Base-by-base conservation (phyloP, 2,797 vertebrate genomes). In the Chaunax sp. region DNA sequence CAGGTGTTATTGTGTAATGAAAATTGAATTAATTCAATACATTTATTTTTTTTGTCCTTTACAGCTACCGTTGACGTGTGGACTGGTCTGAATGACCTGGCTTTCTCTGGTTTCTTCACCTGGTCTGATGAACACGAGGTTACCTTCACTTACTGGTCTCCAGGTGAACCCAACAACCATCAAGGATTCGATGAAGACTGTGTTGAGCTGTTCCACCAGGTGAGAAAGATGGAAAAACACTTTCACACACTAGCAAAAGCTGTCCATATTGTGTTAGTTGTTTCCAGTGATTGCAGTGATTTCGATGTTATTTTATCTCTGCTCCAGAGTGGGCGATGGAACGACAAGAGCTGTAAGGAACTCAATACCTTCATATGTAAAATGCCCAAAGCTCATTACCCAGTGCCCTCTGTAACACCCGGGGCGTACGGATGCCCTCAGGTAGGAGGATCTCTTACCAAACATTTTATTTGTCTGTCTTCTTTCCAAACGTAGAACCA, bases 291-390 rank as follows among this genome's bases (percentile, higher is more conserved):
- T 5, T 33, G 0, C 44, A 15, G 6, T 41, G 0, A 23, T 61
- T 68, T 35, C 55, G 16, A 33, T 26, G 15, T 30, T 18, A 22
- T 61, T 4, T 66, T 2, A 3, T 72, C 13, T 75, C 41, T 55
- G 19, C 47, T 78, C 1, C 56, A 95, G 94, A 90, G 77, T 5
- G 94, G 94, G 10, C 80, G 93, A 52, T 95, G 94, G 94, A 93
- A 94, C 3, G 94, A 95, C 2, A 82, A 91, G 8, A 57, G 89
- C 56, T 95, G 94, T 53, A 79, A 89, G 2, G 90, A 94, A 59
- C 83, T 93, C 44, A 95, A 95, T 54, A 90, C 85, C 20, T 95
- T 90, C 75, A 80, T 93, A 12, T 95, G 94, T 76, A 95, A 95
- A 83, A 85, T 41, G 79, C 64, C 91, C 30, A 94, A 91, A 90